These are phyloP conservation scores for Drosophila grimshawi DNA, from an alignment of 1,140 invertebrate genomes.

Conservation along the genomic window DNA sequence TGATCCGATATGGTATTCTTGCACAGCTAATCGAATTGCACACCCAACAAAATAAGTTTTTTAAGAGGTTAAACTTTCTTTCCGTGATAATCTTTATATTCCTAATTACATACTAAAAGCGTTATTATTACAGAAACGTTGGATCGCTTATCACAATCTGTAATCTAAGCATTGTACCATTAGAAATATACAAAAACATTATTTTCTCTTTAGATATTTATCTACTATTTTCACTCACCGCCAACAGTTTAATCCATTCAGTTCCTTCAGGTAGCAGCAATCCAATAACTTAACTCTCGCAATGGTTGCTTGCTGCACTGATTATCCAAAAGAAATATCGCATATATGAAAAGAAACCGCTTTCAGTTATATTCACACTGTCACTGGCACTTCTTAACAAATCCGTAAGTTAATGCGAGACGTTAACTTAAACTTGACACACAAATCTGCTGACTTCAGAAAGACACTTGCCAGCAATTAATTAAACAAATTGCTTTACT, in stretches of 20 bases:
- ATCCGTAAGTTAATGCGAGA: too few species aligned
- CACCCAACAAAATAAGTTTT: too few species aligned
- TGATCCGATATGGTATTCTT: too few species aligned
- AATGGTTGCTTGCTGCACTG: not conserved
- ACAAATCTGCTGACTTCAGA: conserved; percentile 40
- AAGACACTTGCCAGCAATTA: conserved; percentile 67
- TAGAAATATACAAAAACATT: too few species aligned
- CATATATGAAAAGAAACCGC: not conserved
- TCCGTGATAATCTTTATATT: not conserved
- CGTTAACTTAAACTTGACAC: conserved; percentile 49
- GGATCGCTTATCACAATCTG: too few species aligned
- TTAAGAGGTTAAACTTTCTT: not conserved
- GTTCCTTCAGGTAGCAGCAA: not conserved
- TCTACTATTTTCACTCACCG: conserved; percentile 22
- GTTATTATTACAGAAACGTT: too few species aligned
- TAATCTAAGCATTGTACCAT: too few species aligned
- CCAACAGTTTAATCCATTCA: conserved; percentile 25
- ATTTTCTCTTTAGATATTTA: not conserved
- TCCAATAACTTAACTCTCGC: not conserved
- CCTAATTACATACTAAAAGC: too few species aligned
- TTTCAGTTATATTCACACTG: conserved; percentile 1
- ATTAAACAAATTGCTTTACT: conserved; percentile 78
- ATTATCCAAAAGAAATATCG: conserved; percentile 14
- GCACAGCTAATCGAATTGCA: too few species aligned
- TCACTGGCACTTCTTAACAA: conserved; percentile 4